Conservation (phyloP, 1,140 invertebrate species). For the Oppia nitens region DNA sequence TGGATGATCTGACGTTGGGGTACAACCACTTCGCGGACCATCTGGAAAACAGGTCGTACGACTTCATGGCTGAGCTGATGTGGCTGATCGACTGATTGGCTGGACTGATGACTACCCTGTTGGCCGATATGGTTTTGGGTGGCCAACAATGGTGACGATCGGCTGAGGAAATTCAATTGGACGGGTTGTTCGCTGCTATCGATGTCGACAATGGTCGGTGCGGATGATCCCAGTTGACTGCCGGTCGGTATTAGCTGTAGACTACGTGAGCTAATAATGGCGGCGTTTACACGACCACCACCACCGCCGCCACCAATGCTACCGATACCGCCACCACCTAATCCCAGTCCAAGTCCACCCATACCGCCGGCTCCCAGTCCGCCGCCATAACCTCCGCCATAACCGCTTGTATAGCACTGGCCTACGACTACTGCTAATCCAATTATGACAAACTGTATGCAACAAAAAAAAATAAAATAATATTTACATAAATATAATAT, state of each 20-base stretch:
- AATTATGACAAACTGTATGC: too few relatives aligned
- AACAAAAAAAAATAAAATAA: too few relatives aligned
- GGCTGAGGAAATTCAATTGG: not conserved
- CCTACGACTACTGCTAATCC: too few relatives aligned
- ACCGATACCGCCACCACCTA: not conserved
- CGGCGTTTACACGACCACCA: not conserved
- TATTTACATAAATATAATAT: too few relatives aligned
- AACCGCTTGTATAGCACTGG: not conserved
- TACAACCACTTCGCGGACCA: not conserved
- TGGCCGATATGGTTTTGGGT: not conserved
- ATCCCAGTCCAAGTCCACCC: not conserved
- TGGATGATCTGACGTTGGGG: conserved; percentile 5
- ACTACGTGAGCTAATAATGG: not conserved
- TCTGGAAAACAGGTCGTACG: not conserved
- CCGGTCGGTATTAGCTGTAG: not conserved
- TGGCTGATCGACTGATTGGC: not conserved
- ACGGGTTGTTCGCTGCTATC: not conserved
- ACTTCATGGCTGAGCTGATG: not conserved
- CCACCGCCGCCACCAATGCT: not conserved
- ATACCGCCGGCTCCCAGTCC: not conserved
- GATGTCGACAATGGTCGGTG: not conserved
- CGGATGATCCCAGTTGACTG: not conserved
- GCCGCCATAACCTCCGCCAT: not conserved
- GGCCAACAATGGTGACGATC: not conserved
- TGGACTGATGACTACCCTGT: not conserved